Conservation (phyloP, 2,888 invertebrate genomes). For the Agriopis marginaria region DNA sequence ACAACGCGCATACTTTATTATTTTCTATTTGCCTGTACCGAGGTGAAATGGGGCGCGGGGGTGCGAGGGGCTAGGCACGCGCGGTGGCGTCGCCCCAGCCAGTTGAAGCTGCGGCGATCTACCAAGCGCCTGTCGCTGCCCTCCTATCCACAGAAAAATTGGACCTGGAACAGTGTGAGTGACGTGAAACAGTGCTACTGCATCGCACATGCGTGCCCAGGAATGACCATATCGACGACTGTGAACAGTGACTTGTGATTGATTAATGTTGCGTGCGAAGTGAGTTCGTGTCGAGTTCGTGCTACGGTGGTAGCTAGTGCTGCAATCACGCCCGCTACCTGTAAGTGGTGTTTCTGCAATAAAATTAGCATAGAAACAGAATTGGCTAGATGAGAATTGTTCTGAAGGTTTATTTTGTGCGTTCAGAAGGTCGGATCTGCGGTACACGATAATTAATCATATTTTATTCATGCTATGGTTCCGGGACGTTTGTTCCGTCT, state of each 20-base stretch:
- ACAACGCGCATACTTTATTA: slow-evolving; percentile 80
- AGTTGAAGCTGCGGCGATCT: slow-evolving; percentile 78
- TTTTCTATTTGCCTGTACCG: slow-evolving; percentile 83
- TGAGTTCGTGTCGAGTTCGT: slow-evolving; percentile 65
- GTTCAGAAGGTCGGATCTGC: slow-evolving; percentile 21
- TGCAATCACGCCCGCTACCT: slow-evolving; percentile 63
- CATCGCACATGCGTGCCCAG: slow-evolving; percentile 69
- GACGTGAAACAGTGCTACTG: slow-evolving; percentile 63
- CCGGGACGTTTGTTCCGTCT: slow-evolving; percentile 37
- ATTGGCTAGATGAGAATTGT: slow-evolving; percentile 18
- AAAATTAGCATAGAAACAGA: slow-evolving; percentile 64
- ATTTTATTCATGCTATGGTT: slow-evolving; percentile 44
- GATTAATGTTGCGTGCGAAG: slow-evolving; percentile 58
- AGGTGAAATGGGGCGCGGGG: slow-evolving; percentile 73
- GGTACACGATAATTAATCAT: slow-evolving; percentile 43
- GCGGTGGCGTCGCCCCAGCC: slow-evolving; percentile 83
- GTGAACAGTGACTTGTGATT: slow-evolving; percentile 73
- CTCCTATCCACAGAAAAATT: slow-evolving; percentile 54
- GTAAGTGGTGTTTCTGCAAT: slow-evolving; percentile 70
- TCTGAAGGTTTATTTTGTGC: slow-evolving; percentile 16
- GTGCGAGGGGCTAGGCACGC: slow-evolving; percentile 74
- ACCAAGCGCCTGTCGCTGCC: slow-evolving; percentile 63
- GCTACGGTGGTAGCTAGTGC: slow-evolving; percentile 54
- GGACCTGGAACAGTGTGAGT: slow-evolving; percentile 70
- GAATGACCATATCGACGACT: slow-evolving; percentile 62